phyloP scores from a whole-genome alignment of 2,113 vertebrate species.

The Columbina picui region DNA sequence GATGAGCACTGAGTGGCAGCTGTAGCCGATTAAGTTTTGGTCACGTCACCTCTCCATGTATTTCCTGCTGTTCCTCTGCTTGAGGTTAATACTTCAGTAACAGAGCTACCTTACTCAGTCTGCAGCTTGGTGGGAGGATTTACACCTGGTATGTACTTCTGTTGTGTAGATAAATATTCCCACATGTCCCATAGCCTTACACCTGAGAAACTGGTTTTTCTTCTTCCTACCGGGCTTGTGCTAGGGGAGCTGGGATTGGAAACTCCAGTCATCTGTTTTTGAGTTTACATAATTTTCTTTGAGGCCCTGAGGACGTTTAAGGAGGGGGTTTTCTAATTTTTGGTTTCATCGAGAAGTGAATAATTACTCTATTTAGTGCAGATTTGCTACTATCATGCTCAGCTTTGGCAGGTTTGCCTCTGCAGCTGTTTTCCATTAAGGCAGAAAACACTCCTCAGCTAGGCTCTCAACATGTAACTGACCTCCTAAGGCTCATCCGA shows the following conservation, averaged over 20 bases:
- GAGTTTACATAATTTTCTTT: neutral
- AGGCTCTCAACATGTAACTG: neutral
- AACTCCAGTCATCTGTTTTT: neutral
- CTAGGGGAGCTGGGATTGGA: neutral
- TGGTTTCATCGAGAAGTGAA: neutral
- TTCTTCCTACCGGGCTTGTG: neutral
- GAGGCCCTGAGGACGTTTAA: neutral
- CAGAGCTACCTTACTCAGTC: neutral
- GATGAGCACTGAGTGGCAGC: neutral
- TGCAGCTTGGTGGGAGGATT: neutral
- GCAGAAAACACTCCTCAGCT: neutral
- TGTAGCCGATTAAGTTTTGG: conserved; percentile 13
- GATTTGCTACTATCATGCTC: neutral
- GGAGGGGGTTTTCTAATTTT: neutral
- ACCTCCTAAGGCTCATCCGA: conserved; percentile 24
- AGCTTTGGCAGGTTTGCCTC: conserved; percentile 31
- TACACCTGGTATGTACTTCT: neutral
- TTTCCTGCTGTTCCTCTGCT: conserved; percentile 6
- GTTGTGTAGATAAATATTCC: neutral
- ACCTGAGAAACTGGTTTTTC: neutral
- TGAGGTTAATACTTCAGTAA: neutral
- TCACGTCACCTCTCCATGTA: neutral
- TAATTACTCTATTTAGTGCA: neutral
- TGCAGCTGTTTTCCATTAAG: conserved; percentile 59
- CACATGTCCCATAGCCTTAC: neutral